Conservation (phyloP, 2,113 vertebrate genomes). For the Laticauda colubrina region DNA sequence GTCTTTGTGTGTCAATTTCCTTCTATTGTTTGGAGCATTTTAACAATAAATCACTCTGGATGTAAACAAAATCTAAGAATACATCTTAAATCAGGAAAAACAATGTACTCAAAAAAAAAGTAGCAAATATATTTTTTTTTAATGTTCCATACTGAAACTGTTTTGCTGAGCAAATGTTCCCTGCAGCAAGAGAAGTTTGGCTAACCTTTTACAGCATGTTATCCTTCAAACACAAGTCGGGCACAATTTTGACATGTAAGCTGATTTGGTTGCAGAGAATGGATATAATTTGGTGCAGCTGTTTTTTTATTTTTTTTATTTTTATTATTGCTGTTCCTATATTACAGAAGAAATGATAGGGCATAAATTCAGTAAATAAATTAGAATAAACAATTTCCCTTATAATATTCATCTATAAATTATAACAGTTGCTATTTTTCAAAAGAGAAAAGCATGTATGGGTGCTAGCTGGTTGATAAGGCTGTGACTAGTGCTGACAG, state of each 20-base stretch:
- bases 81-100: neutral
- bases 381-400: neutral
- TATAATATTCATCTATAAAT: neutral
- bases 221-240: neutral
- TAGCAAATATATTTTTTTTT: neutral
- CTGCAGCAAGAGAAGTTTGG: neutral
- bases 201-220: neutral
- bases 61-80: neutral
- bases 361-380: neutral
- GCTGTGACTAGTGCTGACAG: neutral
- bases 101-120: neutral
- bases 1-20: neutral
- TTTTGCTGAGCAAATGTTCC: neutral
- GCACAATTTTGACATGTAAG: neutral
- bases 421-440: neutral
- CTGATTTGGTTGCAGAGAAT: neutral
- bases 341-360: neutral
- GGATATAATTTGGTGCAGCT: neutral
- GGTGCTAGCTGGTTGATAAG: neutral
- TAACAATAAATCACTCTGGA: neutral
- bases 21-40: neutral
- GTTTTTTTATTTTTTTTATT: neutral
- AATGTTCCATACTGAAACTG: neutral
- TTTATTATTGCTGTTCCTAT: neutral
- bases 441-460: neutral